These are phyloP conservation scores for Micrasema longulum DNA, from an alignment of 1,140 invertebrate species.

Conservation along the genomic window DNA sequence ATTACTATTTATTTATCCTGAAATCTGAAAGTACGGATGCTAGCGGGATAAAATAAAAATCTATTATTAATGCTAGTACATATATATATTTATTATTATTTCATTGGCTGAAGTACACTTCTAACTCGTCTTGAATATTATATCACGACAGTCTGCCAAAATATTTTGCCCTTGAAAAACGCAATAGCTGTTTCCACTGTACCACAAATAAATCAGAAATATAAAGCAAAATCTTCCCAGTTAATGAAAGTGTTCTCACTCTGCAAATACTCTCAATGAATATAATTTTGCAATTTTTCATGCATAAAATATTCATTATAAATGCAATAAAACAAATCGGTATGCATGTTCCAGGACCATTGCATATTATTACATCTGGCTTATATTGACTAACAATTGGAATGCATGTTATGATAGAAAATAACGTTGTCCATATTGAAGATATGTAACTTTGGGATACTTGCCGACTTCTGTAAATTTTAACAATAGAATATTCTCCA, in stretches of 20 bases:
- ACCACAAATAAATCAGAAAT: constrained; percentile 90
- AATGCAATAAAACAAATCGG: constrained; percentile 84
- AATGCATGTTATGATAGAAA: constrained; percentile 76
- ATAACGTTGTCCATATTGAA: constrained; percentile 82
- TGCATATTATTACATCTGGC: constrained; percentile 88
- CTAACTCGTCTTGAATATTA: background rate
- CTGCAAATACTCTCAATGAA: constrained; percentile 96
- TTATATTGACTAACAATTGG: constrained; percentile 76
- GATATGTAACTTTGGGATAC: constrained; percentile 89
- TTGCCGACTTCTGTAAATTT: constrained; percentile 86
- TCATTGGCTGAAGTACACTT: background rate
- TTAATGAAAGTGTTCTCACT: constrained; percentile 88
- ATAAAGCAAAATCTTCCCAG: constrained; percentile 87
- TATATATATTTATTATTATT: background rate
- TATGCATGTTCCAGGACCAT: constrained; percentile 96
- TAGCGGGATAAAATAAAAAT: background rate
- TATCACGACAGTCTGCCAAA: constrained; percentile 70
- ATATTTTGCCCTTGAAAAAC: constrained; percentile 73
- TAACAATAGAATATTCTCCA: constrained; percentile 68
- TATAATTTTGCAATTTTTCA: constrained; percentile 80
- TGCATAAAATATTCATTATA: constrained; percentile 73
- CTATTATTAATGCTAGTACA: background rate
- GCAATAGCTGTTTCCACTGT: constrained; percentile 84
- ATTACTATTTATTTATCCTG: constrained; percentile 36
- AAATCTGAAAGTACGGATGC: background rate